A percentile compares a stretch with the other conserved stretches of the same genome.
These are phyloP conservation scores for Ptychochromis oligacanthus DNA, from an alignment of 2,113 vertebrate genomes.

Conservation along the genomic window DNA sequence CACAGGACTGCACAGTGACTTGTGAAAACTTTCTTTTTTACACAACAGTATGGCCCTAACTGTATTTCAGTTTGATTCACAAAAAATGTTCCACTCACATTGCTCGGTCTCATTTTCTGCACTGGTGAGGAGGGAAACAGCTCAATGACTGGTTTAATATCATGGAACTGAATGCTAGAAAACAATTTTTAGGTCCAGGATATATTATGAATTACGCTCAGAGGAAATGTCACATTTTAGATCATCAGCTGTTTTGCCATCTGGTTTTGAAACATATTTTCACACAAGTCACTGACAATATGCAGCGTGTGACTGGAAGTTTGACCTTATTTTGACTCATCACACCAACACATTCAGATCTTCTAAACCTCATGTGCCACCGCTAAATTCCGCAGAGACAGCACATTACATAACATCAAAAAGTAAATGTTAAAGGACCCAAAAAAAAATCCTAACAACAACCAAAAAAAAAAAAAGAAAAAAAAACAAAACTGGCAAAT, in stretches of 20 bases:
- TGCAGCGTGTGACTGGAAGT: neutral
- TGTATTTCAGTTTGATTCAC: neutral
- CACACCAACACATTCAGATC: neutral
- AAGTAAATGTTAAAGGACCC: too few species aligned
- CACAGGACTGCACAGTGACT: too few species aligned
- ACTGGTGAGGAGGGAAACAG: neutral
- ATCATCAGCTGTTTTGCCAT: neutral
- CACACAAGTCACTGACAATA: neutral
- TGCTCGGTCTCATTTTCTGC: neutral
- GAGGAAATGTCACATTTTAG: neutral
- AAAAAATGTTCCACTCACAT: neutral
- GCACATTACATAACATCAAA: neutral
- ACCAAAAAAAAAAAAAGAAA: too few species aligned
- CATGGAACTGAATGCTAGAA: neutral
- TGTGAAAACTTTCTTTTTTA: too few species aligned
- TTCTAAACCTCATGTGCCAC: neutral
- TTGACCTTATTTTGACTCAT: neutral
- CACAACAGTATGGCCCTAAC: too few species aligned
- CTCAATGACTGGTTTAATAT: neutral
- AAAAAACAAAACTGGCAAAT: too few species aligned
- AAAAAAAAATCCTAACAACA: too few species aligned
- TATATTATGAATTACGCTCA: neutral
- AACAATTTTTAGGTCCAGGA: neutral
- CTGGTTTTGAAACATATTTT: slow-evolving; percentile 13
- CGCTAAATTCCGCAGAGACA: neutral